Conservation (phyloP, 2,113 vertebrate species). For the Alethe diademata region DNA sequence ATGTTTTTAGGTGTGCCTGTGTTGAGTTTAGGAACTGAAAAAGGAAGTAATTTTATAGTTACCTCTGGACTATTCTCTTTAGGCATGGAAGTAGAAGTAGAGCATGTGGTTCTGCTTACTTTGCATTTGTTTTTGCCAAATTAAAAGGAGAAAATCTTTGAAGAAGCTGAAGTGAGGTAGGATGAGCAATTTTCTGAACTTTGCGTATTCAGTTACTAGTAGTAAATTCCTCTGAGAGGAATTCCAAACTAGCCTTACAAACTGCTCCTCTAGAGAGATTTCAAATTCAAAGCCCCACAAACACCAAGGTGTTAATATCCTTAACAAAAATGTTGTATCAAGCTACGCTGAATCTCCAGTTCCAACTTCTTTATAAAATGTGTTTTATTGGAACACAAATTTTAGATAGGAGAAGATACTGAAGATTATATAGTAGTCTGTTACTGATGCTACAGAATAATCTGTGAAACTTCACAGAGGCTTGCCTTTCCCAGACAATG, state of each 20-base stretch:
- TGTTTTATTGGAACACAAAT: not conserved
- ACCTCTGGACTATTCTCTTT: not conserved
- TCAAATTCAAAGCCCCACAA: constrained; percentile 10
- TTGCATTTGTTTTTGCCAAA: not conserved
- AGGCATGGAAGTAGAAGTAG: not conserved
- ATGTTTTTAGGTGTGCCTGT: not conserved
- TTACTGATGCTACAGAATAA: constrained; percentile 4
- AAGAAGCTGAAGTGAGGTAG: constrained; percentile 1
- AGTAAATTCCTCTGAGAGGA: constrained; percentile 2
- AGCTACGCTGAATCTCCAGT: not conserved
- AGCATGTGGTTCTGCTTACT: not conserved
- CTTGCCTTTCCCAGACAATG: not conserved
- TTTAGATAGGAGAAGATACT: not conserved
- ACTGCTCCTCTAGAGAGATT: not conserved
- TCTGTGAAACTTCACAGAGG: not conserved
- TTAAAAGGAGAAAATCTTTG: constrained; percentile 2
- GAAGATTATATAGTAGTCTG: not conserved
- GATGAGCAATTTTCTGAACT: not conserved
- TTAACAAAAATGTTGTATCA: not conserved
- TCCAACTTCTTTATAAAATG: not conserved
- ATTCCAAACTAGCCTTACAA: not conserved
- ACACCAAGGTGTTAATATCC: not conserved
- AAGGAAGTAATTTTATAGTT: not conserved
- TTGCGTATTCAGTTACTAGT: constrained; percentile 19
- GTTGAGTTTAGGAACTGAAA: not conserved